Base-by-base conservation (phyloP, 2,888 invertebrate species). In the Sminthurides aquaticus region DNA sequence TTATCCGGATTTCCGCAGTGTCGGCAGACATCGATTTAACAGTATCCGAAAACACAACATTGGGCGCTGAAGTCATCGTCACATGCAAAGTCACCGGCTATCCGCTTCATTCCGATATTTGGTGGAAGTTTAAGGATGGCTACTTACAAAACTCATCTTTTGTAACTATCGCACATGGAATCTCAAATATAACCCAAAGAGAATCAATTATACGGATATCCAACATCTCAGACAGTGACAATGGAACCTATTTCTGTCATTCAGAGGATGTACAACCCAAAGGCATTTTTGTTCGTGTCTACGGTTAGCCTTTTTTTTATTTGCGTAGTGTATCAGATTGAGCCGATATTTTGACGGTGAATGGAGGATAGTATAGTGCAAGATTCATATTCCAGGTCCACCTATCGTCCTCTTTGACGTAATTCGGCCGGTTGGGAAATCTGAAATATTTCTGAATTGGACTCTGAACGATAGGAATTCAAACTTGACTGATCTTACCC, bases 361-460 rank as follows among this genome's bases (percentile, higher is more conserved):
- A n/a, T n/a, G n/a, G n/a, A n/a, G n/a, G n/a, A n/a, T n/a, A n/a
- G n/a, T n/a, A n/a, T n/a, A n/a, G n/a, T n/a, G n/a, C n/a, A n/a
- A n/a, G n/a, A 18, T 18, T 52, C 20, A 20, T 52, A 8, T 49
- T 60, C 43, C n/a, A 77, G 77, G 76, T 65, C 71, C 67, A 56
- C 91, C 91, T 0, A 84, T 85, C 77, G 82, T 90, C 0, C 82
- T 80, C 58, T 84, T 90, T 69, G 86, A 88, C 74, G 84, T 84
- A 66, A 85, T 87, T 0, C 88, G 88, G 77, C 85, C 89, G 0
- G 88, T 91, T 22, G 89, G 87, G 60, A 84, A 85, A 0, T 83
- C 84, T 5, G 85, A 87, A 77, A 84, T 92, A 55, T 92, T 84
- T 78, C 77, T 91, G 1, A 91, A 90, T 76, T 91, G 91, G 91